A percentile compares a stretch with the other conserved stretches of the same genome.
phyloP scores from a whole-genome alignment of 2,113 vertebrate genomes.

The Rhipidura dahli region DNA sequence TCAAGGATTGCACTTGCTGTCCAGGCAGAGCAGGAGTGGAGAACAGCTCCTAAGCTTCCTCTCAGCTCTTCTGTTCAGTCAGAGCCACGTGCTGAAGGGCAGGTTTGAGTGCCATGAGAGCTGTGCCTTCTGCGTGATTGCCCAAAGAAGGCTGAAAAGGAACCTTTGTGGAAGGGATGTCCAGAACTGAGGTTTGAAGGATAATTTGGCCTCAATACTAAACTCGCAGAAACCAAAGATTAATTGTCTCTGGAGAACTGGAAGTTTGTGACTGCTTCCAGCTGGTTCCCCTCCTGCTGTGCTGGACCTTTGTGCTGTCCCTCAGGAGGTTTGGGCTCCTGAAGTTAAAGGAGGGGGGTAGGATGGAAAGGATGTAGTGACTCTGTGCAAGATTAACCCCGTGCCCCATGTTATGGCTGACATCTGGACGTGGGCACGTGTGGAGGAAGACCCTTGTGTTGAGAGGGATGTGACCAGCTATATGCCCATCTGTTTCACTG shows the following conservation, averaged over 20 bases:
- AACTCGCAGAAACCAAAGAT: neutral
- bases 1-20: neutral
- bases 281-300: neutral
- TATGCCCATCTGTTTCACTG: neutral
- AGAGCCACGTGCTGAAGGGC: fast-evolving
- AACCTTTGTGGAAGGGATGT: neutral
- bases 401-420: fast-evolving
- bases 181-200: neutral
- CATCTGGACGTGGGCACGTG: fast-evolving
- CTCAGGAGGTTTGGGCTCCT: neutral
- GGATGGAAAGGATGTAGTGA: neutral
- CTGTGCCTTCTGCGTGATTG: neutral
- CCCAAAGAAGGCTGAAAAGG: neutral
- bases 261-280: neutral
- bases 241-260: neutral
- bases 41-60: neutral
- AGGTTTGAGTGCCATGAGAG: neutral
- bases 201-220: neutral
- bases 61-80: neutral
- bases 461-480: neutral
- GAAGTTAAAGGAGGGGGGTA: fast-evolving
- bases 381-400: fast-evolving
- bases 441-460: neutral
- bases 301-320: neutral
- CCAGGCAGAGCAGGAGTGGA: neutral